Conservation (phyloP, 2,888 invertebrate species). For the Chesias legatella region DNA sequence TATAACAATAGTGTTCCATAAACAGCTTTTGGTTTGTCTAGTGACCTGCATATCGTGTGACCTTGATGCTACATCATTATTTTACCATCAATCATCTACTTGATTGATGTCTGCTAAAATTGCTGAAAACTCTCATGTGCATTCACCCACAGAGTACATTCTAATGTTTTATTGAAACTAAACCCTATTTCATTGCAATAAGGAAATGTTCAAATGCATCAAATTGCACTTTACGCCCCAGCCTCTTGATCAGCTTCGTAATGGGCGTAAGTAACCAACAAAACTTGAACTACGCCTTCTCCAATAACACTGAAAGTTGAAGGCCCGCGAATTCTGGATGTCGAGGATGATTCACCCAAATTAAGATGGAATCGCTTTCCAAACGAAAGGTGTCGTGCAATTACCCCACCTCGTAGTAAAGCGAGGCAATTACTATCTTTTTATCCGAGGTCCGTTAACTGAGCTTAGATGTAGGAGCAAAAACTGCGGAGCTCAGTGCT, state of each 20-base stretch:
- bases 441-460: constrained; percentile 75
- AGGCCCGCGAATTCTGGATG: constrained; percentile 43
- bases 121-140: constrained; percentile 40
- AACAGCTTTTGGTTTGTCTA: constrained; percentile 48
- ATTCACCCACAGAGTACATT: constrained; percentile 28
- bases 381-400: constrained; percentile 76
- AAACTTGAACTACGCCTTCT: constrained; percentile 30
- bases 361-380: constrained; percentile 73
- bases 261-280: constrained; percentile 35
- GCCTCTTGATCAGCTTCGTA: constrained; percentile 32
- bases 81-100: constrained; percentile 50
- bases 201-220: constrained; percentile 19
- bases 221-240: constrained; percentile 23
- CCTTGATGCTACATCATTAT: constrained; percentile 69
- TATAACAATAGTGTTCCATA: constrained; percentile 36
- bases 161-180: constrained; percentile 22
- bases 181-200: constrained; percentile 28
- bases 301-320: constrained; percentile 15
- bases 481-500: constrained; percentile 62
- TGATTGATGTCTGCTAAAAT: constrained; percentile 52
- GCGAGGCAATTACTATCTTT: constrained; percentile 74
- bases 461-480: constrained; percentile 66
- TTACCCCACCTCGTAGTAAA: constrained; percentile 56
- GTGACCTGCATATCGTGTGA: constrained; percentile 50
- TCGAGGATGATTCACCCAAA: constrained; percentile 60